Base-by-base conservation (phyloP, 2,113 vertebrate genomes). In the Megaceryle maxima region DNA sequence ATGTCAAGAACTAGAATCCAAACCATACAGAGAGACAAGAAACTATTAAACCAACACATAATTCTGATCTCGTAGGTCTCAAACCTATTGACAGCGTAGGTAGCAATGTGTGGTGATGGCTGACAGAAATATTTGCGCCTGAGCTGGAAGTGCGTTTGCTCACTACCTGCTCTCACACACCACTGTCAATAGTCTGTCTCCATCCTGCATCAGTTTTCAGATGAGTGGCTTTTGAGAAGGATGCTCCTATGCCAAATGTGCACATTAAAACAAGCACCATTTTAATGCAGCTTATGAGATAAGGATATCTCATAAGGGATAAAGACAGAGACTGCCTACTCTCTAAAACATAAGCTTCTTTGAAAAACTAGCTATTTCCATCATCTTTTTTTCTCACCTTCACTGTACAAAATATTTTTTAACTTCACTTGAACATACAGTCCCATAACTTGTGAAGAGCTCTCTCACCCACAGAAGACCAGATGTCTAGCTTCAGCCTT, bases 401-500 rank as follows among this genome's bases (percentile, higher is more conserved):
- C 79, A 83, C 75, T n/a, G 75, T 24, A 86, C 55, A 73, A 79
- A 94, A 44, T 48, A 69, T 81, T 90, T 95, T 88, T 63, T 80
- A 67, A 88, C 64, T 67, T 80, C 39, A 51, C 39, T 81, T 77
- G 66, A 94, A 94, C 63, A 79, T 90, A 79, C 1, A 2, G 56
- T 77, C 87, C 85, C 0, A 0, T 53, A 85, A 75, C 69, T 94
- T 57, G 77, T 5, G 69, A 83, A 70, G 55, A 88, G 56, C 62
- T 83, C 82, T 69, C 41, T 86, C 57, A 7, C 92, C 90, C 92
- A 86, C 88, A 92, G 88, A 75, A 43, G 46, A 93, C 79, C 96
- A 95, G 92, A 94, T 96, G 90, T 95, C 51, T 48, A 70, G 56
- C 75, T 92, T 94, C 59, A 92, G 92, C 60, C 41, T 74, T 31